Conservation (phyloP, 2,888 invertebrate genomes). For the Phragmatobia fuliginosa region DNA sequence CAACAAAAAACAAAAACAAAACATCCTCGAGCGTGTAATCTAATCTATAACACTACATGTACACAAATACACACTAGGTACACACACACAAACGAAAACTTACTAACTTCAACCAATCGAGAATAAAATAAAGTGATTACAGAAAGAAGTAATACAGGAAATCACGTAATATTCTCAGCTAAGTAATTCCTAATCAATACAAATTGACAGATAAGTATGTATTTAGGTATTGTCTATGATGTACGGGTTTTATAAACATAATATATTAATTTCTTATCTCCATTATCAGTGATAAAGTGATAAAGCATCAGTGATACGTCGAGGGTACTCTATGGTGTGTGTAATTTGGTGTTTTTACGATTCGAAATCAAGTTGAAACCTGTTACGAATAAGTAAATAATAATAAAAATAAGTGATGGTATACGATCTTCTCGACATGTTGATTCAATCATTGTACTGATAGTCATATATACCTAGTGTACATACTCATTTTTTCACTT, state of each 20-base stretch:
- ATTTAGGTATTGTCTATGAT: not conserved
- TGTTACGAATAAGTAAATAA: constrained; percentile 1
- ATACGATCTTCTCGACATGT: too few species aligned
- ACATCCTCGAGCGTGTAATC: constrained; percentile 4
- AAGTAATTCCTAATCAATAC: constrained; percentile 9
- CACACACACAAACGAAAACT: constrained; percentile 4
- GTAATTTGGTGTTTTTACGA: constrained; percentile 20
- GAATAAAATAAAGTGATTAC: not conserved
- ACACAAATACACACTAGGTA: not conserved
- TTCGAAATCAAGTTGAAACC: constrained; percentile 4
- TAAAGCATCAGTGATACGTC: constrained; percentile 45
- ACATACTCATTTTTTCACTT: too few species aligned
- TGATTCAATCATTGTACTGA: not conserved
- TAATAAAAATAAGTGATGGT: too few species aligned
- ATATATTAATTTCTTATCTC: constrained; percentile 57
- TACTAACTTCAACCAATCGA: not conserved
- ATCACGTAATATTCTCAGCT: not conserved
- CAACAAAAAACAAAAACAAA: constrained; percentile 8
- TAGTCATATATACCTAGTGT: not conserved
- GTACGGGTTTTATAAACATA: constrained; percentile 41
- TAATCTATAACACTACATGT: constrained; percentile 5
- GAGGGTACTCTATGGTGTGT: constrained; percentile 18
- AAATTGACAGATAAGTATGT: not conserved
- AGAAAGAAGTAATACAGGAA: not conserved
- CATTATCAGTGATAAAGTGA: constrained; percentile 40